Evolutionary conservation across 53 echinoderm and acorn worm species (phyloP), one percentile per base, ranked within the genome.

Genomic region (Stichopus horrens): DNA sequence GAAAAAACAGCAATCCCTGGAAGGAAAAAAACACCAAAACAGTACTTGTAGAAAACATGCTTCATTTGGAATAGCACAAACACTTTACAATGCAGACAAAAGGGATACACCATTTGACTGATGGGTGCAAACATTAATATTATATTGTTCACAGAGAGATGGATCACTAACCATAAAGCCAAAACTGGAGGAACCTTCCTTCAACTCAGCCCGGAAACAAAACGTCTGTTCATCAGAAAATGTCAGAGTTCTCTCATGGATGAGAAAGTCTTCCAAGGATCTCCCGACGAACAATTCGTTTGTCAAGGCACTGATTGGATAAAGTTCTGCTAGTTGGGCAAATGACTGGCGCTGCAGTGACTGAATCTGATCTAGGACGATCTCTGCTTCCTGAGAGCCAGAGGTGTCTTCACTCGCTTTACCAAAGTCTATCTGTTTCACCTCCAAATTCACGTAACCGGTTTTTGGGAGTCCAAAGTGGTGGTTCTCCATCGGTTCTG

Each of bases 141-240:
- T 37, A 37, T 37, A 37, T 37, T 37, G 37, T 37, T 37, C 37
- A 37, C 37, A 37, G 37, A 37, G 37, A 37, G 37, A 37, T 37
- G 37, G 2, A 37, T 37, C 37, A 85, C 85, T 85, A 10, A 85
- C 85, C 60, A 85, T 85, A 59, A 85, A 23, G 68, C 85, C 23
- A 85, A 63, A 67, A 6, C 66, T 67, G 23, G 66, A 13, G 11
- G 63, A 52, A n/a, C 18, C 20, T 52, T 67, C 66, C 85, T 85
- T 85, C 79, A 88, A 53, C 55, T 60, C 88, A 57, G 79, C 88
- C 79, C 54, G 16, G 23, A 88, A 88, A 67, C 60, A 85, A 55
- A 79, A 78, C 11, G 79, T 66, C 51, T 73, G 9, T 52, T 79
- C 77, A 20, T 76, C 65, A 56, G 53, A 18, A 79, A 79, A 53